phyloP scores from a whole-genome alignment of 2,888 invertebrate species.

The Incurvaria masculella region DNA sequence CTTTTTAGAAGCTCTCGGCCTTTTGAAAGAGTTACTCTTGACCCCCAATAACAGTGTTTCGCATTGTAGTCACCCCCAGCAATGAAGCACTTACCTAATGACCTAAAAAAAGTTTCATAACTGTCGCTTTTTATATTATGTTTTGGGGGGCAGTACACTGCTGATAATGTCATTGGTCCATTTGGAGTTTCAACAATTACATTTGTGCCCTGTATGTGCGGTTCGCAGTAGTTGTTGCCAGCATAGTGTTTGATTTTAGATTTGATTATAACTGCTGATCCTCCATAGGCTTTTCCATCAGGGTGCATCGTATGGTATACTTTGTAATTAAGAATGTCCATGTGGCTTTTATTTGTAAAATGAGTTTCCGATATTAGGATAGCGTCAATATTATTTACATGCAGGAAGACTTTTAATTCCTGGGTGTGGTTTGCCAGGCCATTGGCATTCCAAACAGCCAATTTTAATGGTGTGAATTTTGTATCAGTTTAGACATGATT shows the following conservation, averaged over 20 bases:
- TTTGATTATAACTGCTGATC: constrained; percentile 13
- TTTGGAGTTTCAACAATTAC: constrained; percentile 4
- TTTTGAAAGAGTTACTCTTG: no score
- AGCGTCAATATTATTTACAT: constrained; percentile 8
- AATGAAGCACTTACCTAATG: no score
- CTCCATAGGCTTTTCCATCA: constrained; percentile 15
- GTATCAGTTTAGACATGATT: no score
- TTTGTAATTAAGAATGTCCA: constrained; percentile 15
- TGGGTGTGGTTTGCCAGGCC: constrained; percentile 11
- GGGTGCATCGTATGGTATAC: constrained; percentile 22
- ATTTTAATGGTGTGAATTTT: constrained; percentile 5
- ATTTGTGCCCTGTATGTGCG: constrained; percentile 13
- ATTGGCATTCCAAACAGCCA: constrained; percentile 8
- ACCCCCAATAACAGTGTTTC: no score
- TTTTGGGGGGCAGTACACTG: not conserved
- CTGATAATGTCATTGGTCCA: no score
- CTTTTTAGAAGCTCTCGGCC: no score
- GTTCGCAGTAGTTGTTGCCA: constrained; percentile 6
- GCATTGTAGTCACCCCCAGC: no score
- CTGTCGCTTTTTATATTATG: no score
- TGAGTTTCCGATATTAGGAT: constrained; percentile 18
- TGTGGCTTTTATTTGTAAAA: constrained; percentile 12
- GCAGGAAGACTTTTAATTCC: constrained; percentile 12
- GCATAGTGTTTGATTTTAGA: no score
- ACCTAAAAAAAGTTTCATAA: no score